Percentiles rank a stretch among this genome's conserved stretches.
These are phyloP conservation scores for Antedon mediterranea DNA, from an alignment of 53 echinoderm and acorn worm species.

Conservation along the genomic window DNA sequence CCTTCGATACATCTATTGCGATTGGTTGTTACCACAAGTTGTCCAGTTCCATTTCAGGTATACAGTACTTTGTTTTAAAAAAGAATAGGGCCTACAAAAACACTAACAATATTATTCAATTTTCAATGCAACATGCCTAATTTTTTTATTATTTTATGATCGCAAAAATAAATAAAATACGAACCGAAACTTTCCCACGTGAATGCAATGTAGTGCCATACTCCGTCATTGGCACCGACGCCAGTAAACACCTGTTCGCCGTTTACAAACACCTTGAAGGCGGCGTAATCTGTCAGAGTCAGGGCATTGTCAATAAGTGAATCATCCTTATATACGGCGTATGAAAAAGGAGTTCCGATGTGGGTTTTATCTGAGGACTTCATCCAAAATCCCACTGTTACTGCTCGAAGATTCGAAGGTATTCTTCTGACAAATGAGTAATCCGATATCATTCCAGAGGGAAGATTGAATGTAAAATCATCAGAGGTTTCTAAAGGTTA, in stretches of 20 bases:
- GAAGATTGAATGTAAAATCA: conserved; percentile 14
- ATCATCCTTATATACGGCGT: conserved; percentile 7
- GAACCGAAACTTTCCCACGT: conserved; percentile 24
- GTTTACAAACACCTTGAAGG: conserved; percentile 25
- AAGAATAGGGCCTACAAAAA: no score
- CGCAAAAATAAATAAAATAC: no score
- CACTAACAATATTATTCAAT: no score
- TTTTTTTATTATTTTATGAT: no score
- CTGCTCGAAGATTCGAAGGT: background rate
- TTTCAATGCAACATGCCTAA: no score
- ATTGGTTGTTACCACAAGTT: no score
- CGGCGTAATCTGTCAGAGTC: conserved; percentile 17
- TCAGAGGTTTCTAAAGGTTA: conserved; percentile 12
- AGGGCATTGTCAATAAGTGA: conserved; percentile 24
- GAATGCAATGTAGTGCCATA: conserved; percentile 22
- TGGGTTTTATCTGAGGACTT: conserved; percentile 7
- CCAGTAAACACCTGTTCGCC: conserved; percentile 14
- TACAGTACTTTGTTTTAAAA: no score
- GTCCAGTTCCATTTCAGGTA: no score
- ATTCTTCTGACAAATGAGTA: conserved; percentile 13
- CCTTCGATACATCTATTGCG: no score
- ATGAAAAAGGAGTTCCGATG: conserved; percentile 28
- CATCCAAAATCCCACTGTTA: conserved; percentile 30
- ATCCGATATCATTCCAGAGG: conserved; percentile 10
- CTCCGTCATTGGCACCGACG: conserved; percentile 1